Evolutionary conservation across 2,797 vertebrate species (phyloP), one percentile per base, ranked within the genome.

Genomic region (Pygocentrus nattereri): DNA sequence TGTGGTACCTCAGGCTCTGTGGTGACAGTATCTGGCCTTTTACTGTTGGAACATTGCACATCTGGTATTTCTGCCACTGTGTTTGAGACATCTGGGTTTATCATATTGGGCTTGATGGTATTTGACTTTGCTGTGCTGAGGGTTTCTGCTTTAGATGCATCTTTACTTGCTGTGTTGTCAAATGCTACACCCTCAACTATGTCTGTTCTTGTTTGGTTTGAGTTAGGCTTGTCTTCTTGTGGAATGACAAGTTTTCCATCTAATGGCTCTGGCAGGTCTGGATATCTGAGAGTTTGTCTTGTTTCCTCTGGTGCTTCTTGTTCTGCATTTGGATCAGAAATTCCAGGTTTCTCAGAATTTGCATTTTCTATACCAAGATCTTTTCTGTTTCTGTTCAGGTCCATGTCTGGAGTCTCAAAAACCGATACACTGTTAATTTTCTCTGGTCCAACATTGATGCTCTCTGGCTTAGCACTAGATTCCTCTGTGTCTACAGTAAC

Each of bases 21-120:
- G n/a, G 23, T 67, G 15, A 7, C n/a, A 19, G 5, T 49, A 59
- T 59, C 76, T 38, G 68, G 72, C 10, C 50, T 11, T 19, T 50
- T 15, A 49, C 21, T 62, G 13, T 41, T 68, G 1, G 56, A 64
- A 64, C 19, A 25, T 49, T 75, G 76, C 13, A 58, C 1, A 12
- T 44, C 11, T 34, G 62, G 23, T 73, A 18, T 73, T 7, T 79
- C 52, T 8, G 21, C 64, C 5, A 76, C 15, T 25, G 16, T 50
- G n/a, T 27, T 13, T 23, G 52, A 77, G 58, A 44, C 61, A 73
- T 75, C 38, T 56, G 77, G 64, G 21, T 50, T 70, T 70, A 70
- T 70, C 68, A 50, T 18, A 19, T 56, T n/a, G 4, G 19, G n/a
- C 5, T 11, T 68, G 68, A 23, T 68, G 38, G 21, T 64, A 34